These are phyloP conservation scores for Panulirus ornatus DNA, from an alignment of 1,140 invertebrate genomes.

Conservation along the genomic window DNA sequence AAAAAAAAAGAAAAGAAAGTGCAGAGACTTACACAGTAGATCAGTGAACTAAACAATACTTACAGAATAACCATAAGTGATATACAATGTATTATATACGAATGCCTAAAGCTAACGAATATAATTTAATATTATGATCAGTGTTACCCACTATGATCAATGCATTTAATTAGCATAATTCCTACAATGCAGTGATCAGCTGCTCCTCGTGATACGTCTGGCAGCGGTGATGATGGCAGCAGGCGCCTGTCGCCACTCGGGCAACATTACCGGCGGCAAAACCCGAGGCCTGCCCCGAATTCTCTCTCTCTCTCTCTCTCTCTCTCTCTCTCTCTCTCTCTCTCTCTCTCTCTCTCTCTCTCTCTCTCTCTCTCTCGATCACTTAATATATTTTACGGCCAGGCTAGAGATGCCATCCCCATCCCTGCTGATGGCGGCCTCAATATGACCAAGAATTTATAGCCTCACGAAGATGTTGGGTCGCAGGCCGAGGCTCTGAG, in stretches of 20 bases:
- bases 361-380: conserved; percentile 27
- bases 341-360: conserved; percentile 17
- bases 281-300: background rate
- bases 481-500: background rate
- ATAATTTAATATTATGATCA: no score
- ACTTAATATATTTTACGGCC: conserved; percentile 36
- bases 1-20: no score
- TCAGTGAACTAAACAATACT: no score
- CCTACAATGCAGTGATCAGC: background rate
- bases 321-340: conserved; percentile 17
- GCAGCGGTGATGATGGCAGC: background rate
- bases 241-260: conserved; percentile 5
- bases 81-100: no score
- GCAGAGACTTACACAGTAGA: no score
- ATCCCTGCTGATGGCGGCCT: conserved; percentile 17
- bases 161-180: no score
- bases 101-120: no score
- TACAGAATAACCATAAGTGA: no score
- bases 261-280: background rate
- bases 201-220: background rate
- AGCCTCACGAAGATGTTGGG: conserved; percentile 13
- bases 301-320: conserved; percentile 5
- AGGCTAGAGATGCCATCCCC: conserved; percentile 4
- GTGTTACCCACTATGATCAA: no score
- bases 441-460: conserved; percentile 31